Conservation (phyloP, 2,888 invertebrate genomes). For the Lochmaea capreae region DNA sequence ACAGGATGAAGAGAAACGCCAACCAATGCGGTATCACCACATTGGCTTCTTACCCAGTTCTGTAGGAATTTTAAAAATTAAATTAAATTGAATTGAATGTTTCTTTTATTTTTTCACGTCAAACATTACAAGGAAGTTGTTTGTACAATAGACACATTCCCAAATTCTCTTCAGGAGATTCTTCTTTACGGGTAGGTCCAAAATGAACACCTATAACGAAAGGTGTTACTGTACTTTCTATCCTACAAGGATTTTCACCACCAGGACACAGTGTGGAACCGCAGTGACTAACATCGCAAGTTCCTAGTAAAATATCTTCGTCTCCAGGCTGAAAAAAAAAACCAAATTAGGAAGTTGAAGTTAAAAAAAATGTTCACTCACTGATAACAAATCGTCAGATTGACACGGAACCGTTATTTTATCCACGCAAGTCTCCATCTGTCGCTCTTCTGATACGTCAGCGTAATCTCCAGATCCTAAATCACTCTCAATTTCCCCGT, state of each 20-base stretch:
- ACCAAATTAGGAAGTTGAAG: too few relatives aligned
- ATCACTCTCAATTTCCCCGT: conserved; percentile 26
- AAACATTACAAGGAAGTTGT: conserved; percentile 74
- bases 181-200: conserved; percentile 70
- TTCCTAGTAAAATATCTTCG: conserved; percentile 68
- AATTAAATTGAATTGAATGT: not conserved
- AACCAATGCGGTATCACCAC: conserved; percentile 27
- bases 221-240: conserved; percentile 82
- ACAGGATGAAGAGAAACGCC: conserved; percentile 17
- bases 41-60: conserved; percentile 18
- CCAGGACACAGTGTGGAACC: conserved; percentile 78
- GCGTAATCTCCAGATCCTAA: conserved; percentile 40
- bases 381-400: conserved; percentile 84
- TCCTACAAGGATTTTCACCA: conserved; percentile 69
- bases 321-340: conserved; percentile 68
- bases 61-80: not conserved
- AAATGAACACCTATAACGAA: conserved; percentile 84
- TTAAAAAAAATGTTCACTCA: conserved; percentile 48
- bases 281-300: conserved; percentile 84
- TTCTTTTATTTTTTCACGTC: not conserved
- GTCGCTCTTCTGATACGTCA: conserved; percentile 47
- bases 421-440: conserved; percentile 72
- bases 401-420: conserved; percentile 85
- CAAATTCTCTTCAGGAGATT: conserved; percentile 82
- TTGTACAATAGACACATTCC: conserved; percentile 83